Conservation (phyloP, 2,888 invertebrate genomes). For the Oxytorus armatus region DNA sequence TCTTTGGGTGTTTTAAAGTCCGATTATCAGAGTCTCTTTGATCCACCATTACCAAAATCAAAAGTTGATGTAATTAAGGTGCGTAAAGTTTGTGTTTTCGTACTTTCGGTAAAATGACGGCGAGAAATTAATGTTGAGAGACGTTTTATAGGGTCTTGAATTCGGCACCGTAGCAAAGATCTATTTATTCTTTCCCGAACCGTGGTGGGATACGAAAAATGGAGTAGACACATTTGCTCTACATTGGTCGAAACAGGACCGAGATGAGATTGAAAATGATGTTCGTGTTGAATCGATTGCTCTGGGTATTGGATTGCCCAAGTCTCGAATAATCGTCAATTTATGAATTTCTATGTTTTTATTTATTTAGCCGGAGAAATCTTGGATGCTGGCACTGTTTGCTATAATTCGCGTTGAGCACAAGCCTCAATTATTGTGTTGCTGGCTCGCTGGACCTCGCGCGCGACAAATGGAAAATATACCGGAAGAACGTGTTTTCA, state of each 20-base stretch:
- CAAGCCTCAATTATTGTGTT: slow-evolving; percentile 87
- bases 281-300: neutral
- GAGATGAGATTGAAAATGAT: slow-evolving; percentile 63
- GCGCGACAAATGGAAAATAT: slow-evolving; percentile 87
- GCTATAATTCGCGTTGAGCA: slow-evolving; percentile 88
- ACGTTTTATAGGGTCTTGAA: slow-evolving; percentile 84
- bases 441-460: slow-evolving; percentile 88
- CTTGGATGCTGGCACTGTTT: slow-evolving; percentile 88
- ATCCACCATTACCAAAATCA: slow-evolving; percentile 85
- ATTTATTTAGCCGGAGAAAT: slow-evolving; percentile 79
- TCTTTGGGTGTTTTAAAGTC: slow-evolving; percentile 90
- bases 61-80: slow-evolving; percentile 86
- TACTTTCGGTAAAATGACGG: too few relatives aligned
- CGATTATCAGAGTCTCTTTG: slow-evolving; percentile 85
- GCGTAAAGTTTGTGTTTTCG: neutral
- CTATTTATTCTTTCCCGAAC: slow-evolving; percentile 87
- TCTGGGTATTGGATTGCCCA: too few relatives aligned
- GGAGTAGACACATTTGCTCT: slow-evolving; percentile 83
- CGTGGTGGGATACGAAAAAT: slow-evolving; percentile 87
- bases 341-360: neutral
- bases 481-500: slow-evolving; percentile 85
- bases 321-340: neutral
- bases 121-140: neutral
- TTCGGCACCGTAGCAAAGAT: slow-evolving; percentile 90
- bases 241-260: slow-evolving; percentile 86